Evolutionary conservation across 1,140 invertebrate species (phyloP), one percentile per base, ranked within the genome.

Genomic region (Habropoda laboriosa): DNA sequence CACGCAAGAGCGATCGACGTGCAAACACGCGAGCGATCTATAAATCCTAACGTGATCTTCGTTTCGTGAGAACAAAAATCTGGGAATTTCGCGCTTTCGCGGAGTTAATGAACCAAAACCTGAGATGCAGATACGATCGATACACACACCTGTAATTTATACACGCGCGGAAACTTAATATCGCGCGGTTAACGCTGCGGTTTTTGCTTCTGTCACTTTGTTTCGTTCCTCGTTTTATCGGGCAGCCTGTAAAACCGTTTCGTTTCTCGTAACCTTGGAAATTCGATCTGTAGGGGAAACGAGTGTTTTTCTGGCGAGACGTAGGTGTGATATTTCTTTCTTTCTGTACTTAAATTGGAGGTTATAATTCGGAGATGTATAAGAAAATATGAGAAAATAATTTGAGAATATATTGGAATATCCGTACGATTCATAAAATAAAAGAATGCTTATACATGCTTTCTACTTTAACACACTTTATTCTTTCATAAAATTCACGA

Each of bases 81-180:
- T 2, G 16, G 0, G n/a, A 76, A 66, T 57, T 30, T 53, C 35
- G 24, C 21, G 30, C 75, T 78, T 78, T 78, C 75, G 42, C 67
- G 30, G 8, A 71, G 55, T 71, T 71, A 78, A 71, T 78, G 75
- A 60, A 49, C 67, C 45, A 55, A 32, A 5, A 16, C 32, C 0
- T 24, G 27, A 45, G 53, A 70, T 35, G 61, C 13, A 30, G 66
- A 40, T 38, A 49, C 42, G 18, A 70, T 60, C 27, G 21, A 60
- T 49, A 49, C 45, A 40, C 24, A 27, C 10, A 3, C 8, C n/a
- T n/a, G 24, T 70, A 71, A 60, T 38, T 5, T 35, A 71, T 70
- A 70, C 42, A 24, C 5, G 18, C 16, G 13, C 6, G 3, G 74
- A 47, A 60, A 71, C 21, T 78, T 60, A 71, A 78, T 78, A 51